A percentile compares a stretch with the other conserved stretches of the same genome.
Conservation (phyloP, 2,113 vertebrate species). For the Xenopus borealis region DNA sequence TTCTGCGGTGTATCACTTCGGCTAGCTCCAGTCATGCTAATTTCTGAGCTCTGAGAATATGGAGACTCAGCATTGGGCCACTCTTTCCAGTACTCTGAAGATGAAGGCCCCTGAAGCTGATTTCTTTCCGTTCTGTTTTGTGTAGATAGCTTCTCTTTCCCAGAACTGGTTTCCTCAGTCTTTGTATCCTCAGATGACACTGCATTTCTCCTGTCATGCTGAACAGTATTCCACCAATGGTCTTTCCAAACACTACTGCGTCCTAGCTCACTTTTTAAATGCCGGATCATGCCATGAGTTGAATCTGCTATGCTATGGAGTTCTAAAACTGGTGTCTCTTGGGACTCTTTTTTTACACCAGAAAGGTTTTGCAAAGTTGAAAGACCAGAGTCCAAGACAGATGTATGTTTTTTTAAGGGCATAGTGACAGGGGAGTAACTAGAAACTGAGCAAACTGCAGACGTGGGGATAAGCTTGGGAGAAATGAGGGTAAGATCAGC, state of each 20-base stretch:
- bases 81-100: conserved; percentile 84
- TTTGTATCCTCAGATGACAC: conserved; percentile 67
- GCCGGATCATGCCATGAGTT: conserved; percentile 67
- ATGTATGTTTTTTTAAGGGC: conserved; percentile 82
- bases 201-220: conserved; percentile 72
- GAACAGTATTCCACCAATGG: conserved; percentile 88
- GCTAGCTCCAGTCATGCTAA: conserved; percentile 76
- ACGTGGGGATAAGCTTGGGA: conserved; percentile 74
- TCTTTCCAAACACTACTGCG: conserved; percentile 84
- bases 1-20: conserved; percentile 80
- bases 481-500: conserved; percentile 78
- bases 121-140: conserved; percentile 67
- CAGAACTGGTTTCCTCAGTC: conserved; percentile 74
- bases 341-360: conserved; percentile 77
- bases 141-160: conserved; percentile 67
- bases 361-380: conserved; percentile 77
- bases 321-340: conserved; percentile 67
- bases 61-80: conserved; percentile 82
- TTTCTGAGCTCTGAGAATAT: conserved; percentile 79
- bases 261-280: conserved; percentile 74
- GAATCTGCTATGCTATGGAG: conserved; percentile 66
- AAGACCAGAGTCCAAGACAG: conserved; percentile 67
- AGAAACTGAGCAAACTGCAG: conserved; percentile 69
- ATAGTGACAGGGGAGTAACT: conserved; percentile 82
- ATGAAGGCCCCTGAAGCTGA: conserved; percentile 68